Evolutionary conservation across 2,797 vertebrate species (phyloP).

Genomic region (Acridotheres tristis): DNA sequence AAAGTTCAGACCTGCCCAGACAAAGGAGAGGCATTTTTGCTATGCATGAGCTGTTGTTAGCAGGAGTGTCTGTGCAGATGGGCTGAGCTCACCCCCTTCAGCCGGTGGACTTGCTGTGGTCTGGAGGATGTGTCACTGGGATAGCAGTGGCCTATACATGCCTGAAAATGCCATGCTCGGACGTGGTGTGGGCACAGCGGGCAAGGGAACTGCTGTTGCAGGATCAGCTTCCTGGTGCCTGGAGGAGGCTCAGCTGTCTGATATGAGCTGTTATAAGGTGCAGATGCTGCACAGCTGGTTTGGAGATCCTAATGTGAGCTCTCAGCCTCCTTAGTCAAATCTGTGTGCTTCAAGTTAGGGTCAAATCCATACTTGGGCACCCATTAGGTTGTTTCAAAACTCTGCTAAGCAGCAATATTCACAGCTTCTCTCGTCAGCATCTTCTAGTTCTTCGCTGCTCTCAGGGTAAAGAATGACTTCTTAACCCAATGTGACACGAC

Average conservation of each 20-base stretch:
- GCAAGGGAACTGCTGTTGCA: background rate
- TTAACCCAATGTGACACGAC: background rate
- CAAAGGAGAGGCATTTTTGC: background rate
- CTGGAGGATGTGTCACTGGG: background rate
- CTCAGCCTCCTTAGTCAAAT: background rate
- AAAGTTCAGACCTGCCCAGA: background rate
- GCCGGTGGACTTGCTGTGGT: background rate
- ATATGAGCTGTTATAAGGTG: accelerated
- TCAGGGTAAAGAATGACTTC: background rate
- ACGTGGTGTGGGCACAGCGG: background rate
- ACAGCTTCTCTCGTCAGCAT: background rate
- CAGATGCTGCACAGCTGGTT: background rate
- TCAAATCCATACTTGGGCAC: background rate
- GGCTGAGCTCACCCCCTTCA: background rate
- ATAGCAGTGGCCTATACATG: background rate
- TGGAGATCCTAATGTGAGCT: background rate
- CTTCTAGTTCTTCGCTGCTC: background rate
- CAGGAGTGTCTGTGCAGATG: background rate
- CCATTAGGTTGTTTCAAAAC: background rate
- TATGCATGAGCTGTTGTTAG: background rate
- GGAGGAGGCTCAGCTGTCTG: background rate
- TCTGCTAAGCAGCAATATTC: background rate
- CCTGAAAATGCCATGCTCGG: accelerated
- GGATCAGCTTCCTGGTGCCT: background rate
- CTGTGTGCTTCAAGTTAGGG: background rate